Evolutionary conservation across 2,113 vertebrate species (phyloP), one percentile per base, ranked within the genome.

Genomic region (Salvelinus sp.): DNA sequence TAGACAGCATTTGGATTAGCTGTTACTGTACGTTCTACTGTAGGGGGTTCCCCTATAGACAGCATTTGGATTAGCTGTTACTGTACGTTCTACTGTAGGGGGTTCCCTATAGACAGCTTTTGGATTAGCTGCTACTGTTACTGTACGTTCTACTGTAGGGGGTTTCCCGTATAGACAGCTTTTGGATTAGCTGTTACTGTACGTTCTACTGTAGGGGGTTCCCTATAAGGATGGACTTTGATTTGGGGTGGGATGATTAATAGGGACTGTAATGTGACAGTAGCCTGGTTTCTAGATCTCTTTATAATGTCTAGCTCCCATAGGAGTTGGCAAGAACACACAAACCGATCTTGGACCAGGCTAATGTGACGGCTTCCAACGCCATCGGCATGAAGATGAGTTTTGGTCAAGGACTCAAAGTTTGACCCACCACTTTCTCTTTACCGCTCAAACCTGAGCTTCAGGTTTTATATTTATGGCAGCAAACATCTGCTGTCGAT

Each of bases 111-210:
- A 28, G 28, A 28, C 28, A n/a, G 50, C 28, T 60, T 16, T 76
- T 62, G 75, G 76, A 20, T 86, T 87, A 90, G 86, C 86, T 88
- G 85, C 71, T 48, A 13, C 87, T 77, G 82, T 78, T 80, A 84
- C 77, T 76, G 74, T 65, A 69, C 76, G 6, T 12, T 27, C 0
- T 33, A 33, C 33, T 33, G 33, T 33, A 33, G 33, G 33, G 33
- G 33, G 33, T 33, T 33, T 33, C 33, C 16, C 54, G 44, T 48
- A 54, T 57, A 68, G 78, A 48, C 72, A 6, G 33, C 75, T 74
- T 87, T 82, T 86, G 78, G 76, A 20, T 86, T 87, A 90, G 86
- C 86, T 88, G 82, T 78, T 80, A 84, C 77, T 76, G 74, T 65
- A 69, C 77, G 2, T 12, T 27, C 0, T 44, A 10, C 38, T 44